phyloP scores from a whole-genome alignment of 1,140 invertebrate species.

The Euwallacea similis region DNA sequence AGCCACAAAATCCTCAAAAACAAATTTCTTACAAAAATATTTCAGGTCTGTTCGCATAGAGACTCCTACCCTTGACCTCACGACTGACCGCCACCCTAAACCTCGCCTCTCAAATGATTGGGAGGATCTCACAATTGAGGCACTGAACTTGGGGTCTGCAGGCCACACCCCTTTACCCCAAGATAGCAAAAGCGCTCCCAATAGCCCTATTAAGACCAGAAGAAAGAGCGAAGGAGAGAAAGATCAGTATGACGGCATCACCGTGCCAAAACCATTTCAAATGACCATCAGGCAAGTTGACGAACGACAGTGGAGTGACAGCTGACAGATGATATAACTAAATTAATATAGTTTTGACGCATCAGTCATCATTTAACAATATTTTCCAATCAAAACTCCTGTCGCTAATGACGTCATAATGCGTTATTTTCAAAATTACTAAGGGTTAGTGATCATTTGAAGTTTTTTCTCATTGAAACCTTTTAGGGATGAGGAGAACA shows the following conservation, averaged over 20 bases:
- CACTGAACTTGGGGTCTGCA: conserved; percentile 42
- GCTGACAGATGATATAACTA: background rate
- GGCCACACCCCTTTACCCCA: conserved; percentile 39
- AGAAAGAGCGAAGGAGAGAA: conserved; percentile 30
- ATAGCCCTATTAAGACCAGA: conserved; percentile 56
- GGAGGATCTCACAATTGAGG: conserved; percentile 48
- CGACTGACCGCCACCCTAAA: conserved; percentile 1
- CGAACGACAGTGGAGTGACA: background rate
- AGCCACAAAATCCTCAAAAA: no score
- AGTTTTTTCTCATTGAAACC: background rate
- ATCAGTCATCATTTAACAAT: no score
- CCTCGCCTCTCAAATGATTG: conserved; percentile 13
- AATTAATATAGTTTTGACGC: no score
- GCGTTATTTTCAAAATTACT: no score
- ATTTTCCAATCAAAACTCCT: no score
- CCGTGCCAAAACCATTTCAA: conserved; percentile 66
- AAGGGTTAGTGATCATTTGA: background rate
- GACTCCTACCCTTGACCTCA: conserved; percentile 45
- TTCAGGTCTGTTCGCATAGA: conserved; percentile 51
- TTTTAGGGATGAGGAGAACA: conserved; percentile 66
- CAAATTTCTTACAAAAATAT: background rate
- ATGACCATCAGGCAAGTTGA: conserved; percentile 64
- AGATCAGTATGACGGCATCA: conserved; percentile 55
- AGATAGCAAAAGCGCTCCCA: conserved; percentile 57
- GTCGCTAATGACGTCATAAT: no score